Percentiles rank a stretch among this genome's conserved stretches.
phyloP scores from a whole-genome alignment of 2,113 vertebrate species.

The human (Homo sapiens) region DNA sequence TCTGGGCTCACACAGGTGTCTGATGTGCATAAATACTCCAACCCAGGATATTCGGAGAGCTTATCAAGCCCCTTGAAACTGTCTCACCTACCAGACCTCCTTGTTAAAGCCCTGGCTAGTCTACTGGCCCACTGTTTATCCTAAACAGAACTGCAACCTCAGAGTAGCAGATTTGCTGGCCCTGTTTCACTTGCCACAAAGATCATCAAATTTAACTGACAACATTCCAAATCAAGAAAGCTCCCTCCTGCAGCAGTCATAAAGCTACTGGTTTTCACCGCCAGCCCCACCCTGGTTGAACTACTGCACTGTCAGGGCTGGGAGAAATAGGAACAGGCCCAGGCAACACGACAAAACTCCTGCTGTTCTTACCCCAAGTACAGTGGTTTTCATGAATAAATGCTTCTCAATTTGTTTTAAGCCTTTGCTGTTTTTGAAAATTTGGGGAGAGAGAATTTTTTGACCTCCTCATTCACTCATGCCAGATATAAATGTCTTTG shows the following conservation, averaged over 20 bases:
- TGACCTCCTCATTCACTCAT: background rate
- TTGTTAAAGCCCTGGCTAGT: background rate
- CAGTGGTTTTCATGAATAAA: constrained; percentile 2
- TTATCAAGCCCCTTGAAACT: background rate
- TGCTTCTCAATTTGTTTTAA: background rate
- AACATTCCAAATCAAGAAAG: background rate
- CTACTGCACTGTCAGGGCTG: background rate
- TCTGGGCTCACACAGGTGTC: background rate
- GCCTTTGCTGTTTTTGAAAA: background rate
- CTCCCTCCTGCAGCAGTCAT: background rate
- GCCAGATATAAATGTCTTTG: constrained; percentile 11
- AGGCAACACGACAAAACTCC: background rate
- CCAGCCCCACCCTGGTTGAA: background rate
- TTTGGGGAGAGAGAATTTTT: background rate
- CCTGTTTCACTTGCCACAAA: background rate
- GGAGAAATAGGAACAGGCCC: background rate
- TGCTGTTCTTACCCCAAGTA: background rate
- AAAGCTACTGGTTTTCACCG: background rate
- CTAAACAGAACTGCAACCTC: background rate
- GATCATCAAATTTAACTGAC: constrained; percentile 19
- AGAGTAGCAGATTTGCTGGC: background rate
- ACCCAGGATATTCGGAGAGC: background rate
- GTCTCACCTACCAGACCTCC: background rate
- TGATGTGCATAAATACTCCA: background rate
- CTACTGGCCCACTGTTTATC: background rate